Conservation (phyloP, 1,140 invertebrate genomes). For the Heliconius eleuchia region DNA sequence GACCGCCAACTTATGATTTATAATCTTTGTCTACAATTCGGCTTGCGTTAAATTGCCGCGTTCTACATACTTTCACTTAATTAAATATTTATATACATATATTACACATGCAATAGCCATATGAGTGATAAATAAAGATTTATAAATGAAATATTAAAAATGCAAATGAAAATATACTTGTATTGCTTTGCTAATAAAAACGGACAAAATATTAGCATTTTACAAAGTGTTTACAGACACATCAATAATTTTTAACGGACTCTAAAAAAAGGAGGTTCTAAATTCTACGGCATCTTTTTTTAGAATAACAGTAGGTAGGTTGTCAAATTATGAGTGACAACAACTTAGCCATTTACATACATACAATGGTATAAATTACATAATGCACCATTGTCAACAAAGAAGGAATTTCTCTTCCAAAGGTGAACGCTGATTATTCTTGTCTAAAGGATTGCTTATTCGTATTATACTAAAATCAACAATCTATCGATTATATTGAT, state of each 20-base stretch:
- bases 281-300: background rate
- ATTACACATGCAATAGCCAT: background rate
- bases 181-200: background rate
- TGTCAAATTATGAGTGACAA: constrained; percentile 39
- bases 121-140: background rate
- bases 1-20: constrained; percentile 33
- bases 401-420: constrained; percentile 60
- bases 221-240: background rate
- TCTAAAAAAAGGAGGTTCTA: no score
- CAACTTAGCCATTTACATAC: constrained; percentile 44
- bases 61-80: constrained; percentile 30
- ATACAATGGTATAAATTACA: constrained; percentile 60
- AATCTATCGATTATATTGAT: constrained; percentile 29
- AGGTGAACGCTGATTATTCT: constrained; percentile 50
- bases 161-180: background rate
- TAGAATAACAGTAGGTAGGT: constrained; percentile 26
- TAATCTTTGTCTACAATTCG: constrained; percentile 35
- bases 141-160: background rate
- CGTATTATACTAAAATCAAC: constrained; percentile 34
- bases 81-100: constrained; percentile 14
- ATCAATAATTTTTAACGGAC: background rate
- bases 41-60: constrained; percentile 18
- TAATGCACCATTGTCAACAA: constrained; percentile 59
- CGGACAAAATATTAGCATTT: background rate
- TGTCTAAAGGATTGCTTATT: constrained; percentile 48